Conservation (phyloP, 92 coral and sea anemone genomes). For the Epizoanthus rinbou region DNA sequence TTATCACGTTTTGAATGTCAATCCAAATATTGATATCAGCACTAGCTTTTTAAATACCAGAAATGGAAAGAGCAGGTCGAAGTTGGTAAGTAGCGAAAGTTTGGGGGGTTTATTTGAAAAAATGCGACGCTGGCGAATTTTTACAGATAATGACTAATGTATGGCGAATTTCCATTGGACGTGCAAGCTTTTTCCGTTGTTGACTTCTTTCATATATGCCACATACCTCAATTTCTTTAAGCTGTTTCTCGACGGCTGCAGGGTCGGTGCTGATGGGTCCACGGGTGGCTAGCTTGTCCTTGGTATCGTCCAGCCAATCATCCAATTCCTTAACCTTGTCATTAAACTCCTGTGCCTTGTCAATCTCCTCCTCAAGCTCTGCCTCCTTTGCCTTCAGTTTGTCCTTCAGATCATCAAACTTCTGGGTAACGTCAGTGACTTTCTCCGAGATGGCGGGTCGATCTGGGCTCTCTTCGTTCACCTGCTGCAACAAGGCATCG, state of each 20-base stretch:
- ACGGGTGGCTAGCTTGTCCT: constrained; percentile 63
- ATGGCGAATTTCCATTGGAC: no score
- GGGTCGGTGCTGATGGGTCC: constrained; percentile 88
- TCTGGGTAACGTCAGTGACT: constrained; percentile 77
- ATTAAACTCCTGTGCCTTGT: constrained; percentile 77
- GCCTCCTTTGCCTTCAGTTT: constrained; percentile 80
- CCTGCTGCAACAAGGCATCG: constrained; percentile 71
- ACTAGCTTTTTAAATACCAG: no score
- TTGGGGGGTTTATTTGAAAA: no score
- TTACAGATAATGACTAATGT: no score
- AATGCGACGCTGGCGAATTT: no score
- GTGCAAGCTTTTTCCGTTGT: no score
- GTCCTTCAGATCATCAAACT: constrained; percentile 81
- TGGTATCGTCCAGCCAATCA: constrained; percentile 73
- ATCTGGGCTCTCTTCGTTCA: constrained; percentile 89
- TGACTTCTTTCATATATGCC: background rate
- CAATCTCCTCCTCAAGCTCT: constrained; percentile 77
- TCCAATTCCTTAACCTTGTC: constrained; percentile 82
- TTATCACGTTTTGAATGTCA: no score
- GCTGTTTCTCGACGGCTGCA: constrained; percentile 75
- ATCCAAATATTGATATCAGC: no score
- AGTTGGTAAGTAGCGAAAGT: no score
- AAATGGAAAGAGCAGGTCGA: no score
- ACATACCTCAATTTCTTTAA: constrained; percentile 75
- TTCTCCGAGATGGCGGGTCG: constrained; percentile 75